Evolutionary conservation across 2,113 vertebrate genomes (phyloP).

Genomic region (Falco punctatus): DNA sequence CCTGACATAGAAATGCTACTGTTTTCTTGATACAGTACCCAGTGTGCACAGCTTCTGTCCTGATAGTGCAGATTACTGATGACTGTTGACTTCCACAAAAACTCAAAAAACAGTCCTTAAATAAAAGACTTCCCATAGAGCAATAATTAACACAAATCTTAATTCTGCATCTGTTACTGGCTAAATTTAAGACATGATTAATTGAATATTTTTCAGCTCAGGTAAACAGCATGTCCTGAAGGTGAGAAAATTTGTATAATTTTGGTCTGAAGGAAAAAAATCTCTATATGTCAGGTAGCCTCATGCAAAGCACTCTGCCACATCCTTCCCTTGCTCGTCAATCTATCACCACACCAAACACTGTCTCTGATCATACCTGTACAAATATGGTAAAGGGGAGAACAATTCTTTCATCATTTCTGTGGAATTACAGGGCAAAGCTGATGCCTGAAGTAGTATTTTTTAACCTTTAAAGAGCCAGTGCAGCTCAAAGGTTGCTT

Average conservation of each 20-base stretch:
- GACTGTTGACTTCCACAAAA: background rate
- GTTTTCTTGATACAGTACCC: background rate
- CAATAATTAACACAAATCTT: background rate
- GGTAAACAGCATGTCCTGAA: background rate
- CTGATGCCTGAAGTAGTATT: background rate
- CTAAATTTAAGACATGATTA: background rate
- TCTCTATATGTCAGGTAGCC: background rate
- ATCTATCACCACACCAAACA: background rate
- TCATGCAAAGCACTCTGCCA: background rate
- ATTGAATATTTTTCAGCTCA: background rate
- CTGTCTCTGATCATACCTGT: background rate
- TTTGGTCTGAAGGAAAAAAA: background rate
- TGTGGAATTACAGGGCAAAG: background rate
- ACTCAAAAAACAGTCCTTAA: background rate
- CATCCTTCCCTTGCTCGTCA: background rate
- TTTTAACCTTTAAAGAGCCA: background rate
- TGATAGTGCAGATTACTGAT: background rate
- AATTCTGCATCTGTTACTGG: background rate
- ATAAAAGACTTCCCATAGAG: background rate
- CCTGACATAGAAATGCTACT: background rate
- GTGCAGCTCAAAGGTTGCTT: background rate
- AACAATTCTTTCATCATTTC: background rate
- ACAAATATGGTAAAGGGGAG: background rate
- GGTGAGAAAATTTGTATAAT: background rate
- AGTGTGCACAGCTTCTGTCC: background rate